A percentile compares a stretch with the other conserved stretches of the same genome.
Evolutionary conservation across 2,113 vertebrate genomes (phyloP).

Genomic region (Laticauda colubrina): DNA sequence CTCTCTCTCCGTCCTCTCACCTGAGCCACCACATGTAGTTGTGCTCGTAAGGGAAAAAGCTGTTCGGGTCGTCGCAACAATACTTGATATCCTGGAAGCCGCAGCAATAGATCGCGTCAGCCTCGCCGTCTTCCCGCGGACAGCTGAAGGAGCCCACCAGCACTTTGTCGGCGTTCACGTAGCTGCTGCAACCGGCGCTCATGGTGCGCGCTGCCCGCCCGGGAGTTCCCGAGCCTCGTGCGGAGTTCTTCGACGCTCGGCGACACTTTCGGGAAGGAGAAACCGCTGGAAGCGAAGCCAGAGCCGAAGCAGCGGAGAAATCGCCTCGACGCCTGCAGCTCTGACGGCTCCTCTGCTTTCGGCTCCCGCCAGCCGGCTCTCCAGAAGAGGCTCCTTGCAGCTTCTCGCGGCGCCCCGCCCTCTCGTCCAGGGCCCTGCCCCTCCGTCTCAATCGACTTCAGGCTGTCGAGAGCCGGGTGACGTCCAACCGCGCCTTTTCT

Average conservation of each 20-base stretch:
- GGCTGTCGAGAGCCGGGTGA: background rate
- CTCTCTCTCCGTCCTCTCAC: background rate
- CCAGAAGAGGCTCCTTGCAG: background rate
- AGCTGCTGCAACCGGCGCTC: slow-evolving; percentile 77
- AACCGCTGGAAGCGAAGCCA: background rate
- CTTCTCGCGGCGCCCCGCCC: background rate
- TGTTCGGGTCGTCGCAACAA: slow-evolving; percentile 76
- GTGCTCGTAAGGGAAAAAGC: slow-evolving; percentile 53
- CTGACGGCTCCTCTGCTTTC: background rate
- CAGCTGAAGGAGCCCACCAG: slow-evolving; percentile 78
- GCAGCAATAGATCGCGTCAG: slow-evolving; percentile 76
- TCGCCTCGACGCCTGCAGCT: background rate
- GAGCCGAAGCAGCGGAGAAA: background rate
- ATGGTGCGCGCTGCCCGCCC: slow-evolving; percentile 52
- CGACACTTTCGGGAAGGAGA: background rate
- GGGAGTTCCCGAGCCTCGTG: too few relatives aligned
- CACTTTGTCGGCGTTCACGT: slow-evolving; percentile 70
- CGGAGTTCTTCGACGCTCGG: background rate
- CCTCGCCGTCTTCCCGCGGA: slow-evolving; percentile 73
- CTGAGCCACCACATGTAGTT: slow-evolving; percentile 90
- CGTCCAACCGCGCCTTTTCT: background rate
- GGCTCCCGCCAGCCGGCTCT: background rate
- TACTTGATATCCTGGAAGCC: slow-evolving; percentile 87
- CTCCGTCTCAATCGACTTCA: background rate
- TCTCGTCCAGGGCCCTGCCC: background rate